Base-by-base conservation (phyloP, 2,113 vertebrate species). In the Pipra filicauda region DNA sequence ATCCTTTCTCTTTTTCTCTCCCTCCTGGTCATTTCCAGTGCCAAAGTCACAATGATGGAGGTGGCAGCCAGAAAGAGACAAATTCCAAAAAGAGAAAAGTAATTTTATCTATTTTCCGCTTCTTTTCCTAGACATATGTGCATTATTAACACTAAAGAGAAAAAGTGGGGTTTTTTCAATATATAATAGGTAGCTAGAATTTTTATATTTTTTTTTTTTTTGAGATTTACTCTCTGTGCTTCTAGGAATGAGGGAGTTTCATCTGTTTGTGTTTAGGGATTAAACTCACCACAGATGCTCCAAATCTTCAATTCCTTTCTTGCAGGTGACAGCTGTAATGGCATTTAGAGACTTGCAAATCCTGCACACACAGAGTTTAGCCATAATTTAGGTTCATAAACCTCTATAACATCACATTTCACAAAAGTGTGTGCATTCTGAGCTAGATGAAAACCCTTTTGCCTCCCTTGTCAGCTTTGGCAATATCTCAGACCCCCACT, bases 281-380 rank as follows among this genome's bases (percentile, higher is more conserved):
- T 91, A 75, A 94, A 77, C 24, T 91, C 35, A 22, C 64, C n/a
- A 92, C 33, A 91, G 86, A 67, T 12, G 26, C 39, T 80, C 71
- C 78, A 88, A n/a, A 88, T 85, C 69, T 33, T 95, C 75, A 58
- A 69, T 89, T 79, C 77, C 59, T 9, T 73, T 91, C 64, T 75
- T 86, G 86, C 94, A 93, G 75, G 88, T 91, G 58, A 92, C 74
- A 91, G 77, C 69, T 92, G 78, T 39, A 69, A 75, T 83, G 49
- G 44, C 74, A 79, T 41, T 41, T 55, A 57, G 71, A 55, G 77
- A 66, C 35, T 91, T 87, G 27, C 52, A 80, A 64, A 85, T 91
- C 52, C 90, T 95, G 91, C 92, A 94, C 23, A 15, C 59, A 69
- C 2, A 2, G 5, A 67, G 39, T 49, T 59, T 58, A 88, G 33